These are phyloP conservation scores for Endotricha flammealis DNA, from an alignment of 2,888 invertebrate species.

Conservation along the genomic window DNA sequence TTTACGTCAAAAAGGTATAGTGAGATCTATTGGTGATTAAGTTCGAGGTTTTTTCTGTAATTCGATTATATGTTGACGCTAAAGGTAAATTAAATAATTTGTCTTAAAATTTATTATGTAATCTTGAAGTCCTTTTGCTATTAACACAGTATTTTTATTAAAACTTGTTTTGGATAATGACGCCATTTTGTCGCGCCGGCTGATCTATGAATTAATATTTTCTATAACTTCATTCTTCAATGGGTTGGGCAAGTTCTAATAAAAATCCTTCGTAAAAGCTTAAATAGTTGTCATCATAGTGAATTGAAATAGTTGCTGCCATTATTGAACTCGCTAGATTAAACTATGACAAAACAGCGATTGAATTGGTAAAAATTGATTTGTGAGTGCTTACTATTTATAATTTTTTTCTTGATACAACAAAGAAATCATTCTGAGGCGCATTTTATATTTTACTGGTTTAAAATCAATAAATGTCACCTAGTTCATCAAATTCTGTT, in stretches of 20 bases:
- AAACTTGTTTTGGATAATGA: slow-evolving; percentile 68
- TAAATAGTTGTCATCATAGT: too few relatives aligned
- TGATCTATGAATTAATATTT: slow-evolving; percentile 67
- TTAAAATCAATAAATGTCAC: too few relatives aligned
- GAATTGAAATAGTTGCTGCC: too few relatives aligned
- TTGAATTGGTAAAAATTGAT: too few relatives aligned
- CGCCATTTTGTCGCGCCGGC: slow-evolving; percentile 79
- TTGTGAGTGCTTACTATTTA: too few relatives aligned
- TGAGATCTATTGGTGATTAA: slow-evolving; percentile 56
- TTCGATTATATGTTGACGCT: slow-evolving; percentile 44
- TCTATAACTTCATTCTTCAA: slow-evolving; percentile 37
- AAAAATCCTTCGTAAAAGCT: too few relatives aligned
- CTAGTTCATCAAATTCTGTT: too few relatives aligned
- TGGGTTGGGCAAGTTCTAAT: slow-evolving; percentile 37
- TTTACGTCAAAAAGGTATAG: slow-evolving; percentile 69
- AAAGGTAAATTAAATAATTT: slow-evolving; percentile 32
- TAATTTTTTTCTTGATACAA: too few relatives aligned
- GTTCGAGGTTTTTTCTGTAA: slow-evolving; percentile 45
- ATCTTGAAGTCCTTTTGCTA: slow-evolving; percentile 4
- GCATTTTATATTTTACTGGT: too few relatives aligned
- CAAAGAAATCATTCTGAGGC: too few relatives aligned
- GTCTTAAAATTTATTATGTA: slow-evolving; percentile 9
- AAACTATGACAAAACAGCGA: too few relatives aligned
- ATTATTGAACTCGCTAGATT: too few relatives aligned
- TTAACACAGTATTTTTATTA: slow-evolving; percentile 31